phyloP scores from a whole-genome alignment of 1,140 invertebrate genomes.

The Drosophila bocki region DNA sequence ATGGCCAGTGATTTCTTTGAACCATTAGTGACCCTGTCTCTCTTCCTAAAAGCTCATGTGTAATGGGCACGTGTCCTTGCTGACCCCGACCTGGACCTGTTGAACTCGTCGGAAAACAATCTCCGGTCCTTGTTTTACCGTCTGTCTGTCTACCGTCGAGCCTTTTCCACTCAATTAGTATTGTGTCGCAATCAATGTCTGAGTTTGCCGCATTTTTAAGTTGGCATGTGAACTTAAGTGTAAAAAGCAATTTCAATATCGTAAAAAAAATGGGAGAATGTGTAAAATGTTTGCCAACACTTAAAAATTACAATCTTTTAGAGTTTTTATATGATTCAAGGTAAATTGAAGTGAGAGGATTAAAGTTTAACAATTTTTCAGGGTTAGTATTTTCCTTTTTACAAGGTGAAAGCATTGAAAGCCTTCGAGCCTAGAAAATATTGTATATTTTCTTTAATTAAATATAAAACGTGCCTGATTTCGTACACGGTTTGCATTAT shows the following conservation, averaged over 20 bases:
- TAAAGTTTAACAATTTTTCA: too few species aligned
- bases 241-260: constrained; percentile 51
- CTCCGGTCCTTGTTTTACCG: constrained; percentile 15
- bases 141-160: constrained; percentile 21
- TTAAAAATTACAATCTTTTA: neutral
- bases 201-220: constrained; percentile 33
- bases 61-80: constrained; percentile 18
- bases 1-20: constrained; percentile 9
- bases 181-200: constrained; percentile 66
- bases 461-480: neutral
- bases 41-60: neutral
- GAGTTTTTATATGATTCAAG: neutral
- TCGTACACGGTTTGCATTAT: neutral
- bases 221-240: constrained; percentile 34
- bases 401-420: neutral
- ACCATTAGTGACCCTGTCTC: neutral
- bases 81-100: constrained; percentile 15
- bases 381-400: neutral
- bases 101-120: constrained; percentile 16
- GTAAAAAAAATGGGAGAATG: neutral
- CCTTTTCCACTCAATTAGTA: constrained; percentile 74
- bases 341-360: neutral
- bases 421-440: neutral
- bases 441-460: neutral
- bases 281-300: neutral